Base-by-base conservation (phyloP, 92 coral and sea anemone species). In the Palythoa grandiflora region DNA sequence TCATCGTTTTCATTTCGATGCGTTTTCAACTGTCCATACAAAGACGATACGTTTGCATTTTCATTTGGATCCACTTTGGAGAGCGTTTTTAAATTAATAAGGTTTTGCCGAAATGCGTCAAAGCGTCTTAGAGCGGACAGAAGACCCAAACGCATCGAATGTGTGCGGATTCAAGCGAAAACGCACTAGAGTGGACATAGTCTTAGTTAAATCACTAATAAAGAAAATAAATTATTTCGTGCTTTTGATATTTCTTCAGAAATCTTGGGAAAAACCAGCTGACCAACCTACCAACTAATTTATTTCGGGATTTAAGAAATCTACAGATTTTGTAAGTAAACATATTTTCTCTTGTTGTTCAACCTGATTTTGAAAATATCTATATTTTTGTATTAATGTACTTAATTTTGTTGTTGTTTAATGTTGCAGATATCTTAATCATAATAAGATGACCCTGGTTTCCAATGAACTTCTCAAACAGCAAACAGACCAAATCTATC, bases 401-500 rank as follows among this genome's bases (percentile, higher is more conserved):
- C 63, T 51, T 28, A 12, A 51, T n/a, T 20, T 4, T 75, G 2
- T 54, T 37, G 37, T 6, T 40, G 7, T 80, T 63, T 60, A 65
- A 6, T 17, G 3, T 68, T 68, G 3, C 85, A 80, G 85, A 50
- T 65, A 36, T 39, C 28, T 65, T 6, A 40, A 10, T 1, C 40
- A 80, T 28, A 80, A 80, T 35, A 80, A 61, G 55, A 17, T 80
- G 20, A 61, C 74, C 12, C 1, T 50, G 39, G 63, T 80, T 11
- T 80, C 85, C 85, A 65, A 80, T 38, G 74, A 80, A 48, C 57
- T 80, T n/a, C 55, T 80, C 2, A 65, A 80, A 80, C 36, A 20
- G 55, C 85, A 80, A 80, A 20, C 71, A 54, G 57, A 61, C 13
- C 55, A 38, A 51, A 8, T 38, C 1, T 35, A n/a, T 3, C 39